These are phyloP conservation scores for Podargus strigoides DNA, from an alignment of 2,797 vertebrate genomes.

Conservation along the genomic window DNA sequence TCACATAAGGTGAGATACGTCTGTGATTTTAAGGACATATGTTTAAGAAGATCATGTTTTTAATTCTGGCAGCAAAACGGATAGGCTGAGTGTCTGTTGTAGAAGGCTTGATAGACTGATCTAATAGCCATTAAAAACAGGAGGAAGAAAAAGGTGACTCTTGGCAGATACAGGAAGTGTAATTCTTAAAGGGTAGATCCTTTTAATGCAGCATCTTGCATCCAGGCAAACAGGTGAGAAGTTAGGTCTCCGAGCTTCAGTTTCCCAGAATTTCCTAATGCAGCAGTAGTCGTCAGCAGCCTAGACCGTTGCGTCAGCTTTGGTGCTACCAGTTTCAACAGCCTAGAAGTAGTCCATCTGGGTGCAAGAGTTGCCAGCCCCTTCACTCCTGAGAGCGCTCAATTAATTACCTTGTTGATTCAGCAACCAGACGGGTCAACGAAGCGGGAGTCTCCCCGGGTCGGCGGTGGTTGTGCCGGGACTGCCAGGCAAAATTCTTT, in stretches of 20 bases:
- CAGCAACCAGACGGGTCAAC: accelerated
- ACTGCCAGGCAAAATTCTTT: not conserved
- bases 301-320: not conserved
- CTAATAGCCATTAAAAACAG: not conserved
- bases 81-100: not conserved
- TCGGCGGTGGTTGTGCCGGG: not conserved
- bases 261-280: not conserved
- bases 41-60: not conserved
- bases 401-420: accelerated
- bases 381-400: not conserved
- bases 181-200: not conserved
- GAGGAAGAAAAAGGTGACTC: not conserved
- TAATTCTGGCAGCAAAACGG: not conserved
- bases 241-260: not conserved
- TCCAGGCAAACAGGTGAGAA: not conserved
- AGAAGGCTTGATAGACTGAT: not conserved
- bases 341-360: not conserved
- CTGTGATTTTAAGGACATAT: not conserved
- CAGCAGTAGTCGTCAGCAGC: not conserved
- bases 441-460: not conserved
- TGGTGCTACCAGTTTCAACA: not conserved
- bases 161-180: not conserved
- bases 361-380: not conserved
- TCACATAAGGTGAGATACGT: not conserved
- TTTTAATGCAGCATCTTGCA: not conserved